Base-by-base conservation (phyloP, 2,113 vertebrate species). In the Parus major region DNA sequence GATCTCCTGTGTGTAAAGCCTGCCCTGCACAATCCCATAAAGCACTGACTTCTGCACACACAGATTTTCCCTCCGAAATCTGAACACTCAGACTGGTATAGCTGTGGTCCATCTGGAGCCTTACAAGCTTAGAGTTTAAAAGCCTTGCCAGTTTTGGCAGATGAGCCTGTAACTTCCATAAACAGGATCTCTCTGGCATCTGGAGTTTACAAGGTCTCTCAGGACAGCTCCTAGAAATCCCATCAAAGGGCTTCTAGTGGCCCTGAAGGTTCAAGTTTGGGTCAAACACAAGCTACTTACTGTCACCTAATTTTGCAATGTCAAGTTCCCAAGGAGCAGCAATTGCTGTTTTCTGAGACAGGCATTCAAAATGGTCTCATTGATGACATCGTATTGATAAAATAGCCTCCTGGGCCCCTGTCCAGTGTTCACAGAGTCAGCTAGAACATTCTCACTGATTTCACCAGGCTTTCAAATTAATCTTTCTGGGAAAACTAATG, bases 391-490 rank as follows among this genome's bases (percentile, higher is more conserved):
- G 72, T 94, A 44, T 11, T 76, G 78, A 65, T 44, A 60, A 82
- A 89, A 87, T 49, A 56, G 78, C 59, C 50, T 73, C 59, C 31
- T 0, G 2, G 22, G 27, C 46, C 35, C 47, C 41, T 36, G 25
- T 68, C 52, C 68, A 73, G 47, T 55, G 65, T 87, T 69, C 75
- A 82, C 50, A 72, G 46, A 85, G 29, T 63, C 66, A 82, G 50
- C 23, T 88, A 87, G 72, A 95, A 77, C 59, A 59, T 70, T 95
- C 90, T 50, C 59, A 82, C 36, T 70, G 68, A 96, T 90, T 88
- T 93, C 24, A 59, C 8, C 5, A 31, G 53, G 35, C 29, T 88
- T 94, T 59, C 15, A 31, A 88, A 86, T 69, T 85, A 87, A 79
- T 84, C 65, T 70, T 89, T 89, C 72, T 76, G 50, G 33, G 75